Base-by-base conservation (phyloP, 2,113 vertebrate genomes). In the Menura novaehollandiae region DNA sequence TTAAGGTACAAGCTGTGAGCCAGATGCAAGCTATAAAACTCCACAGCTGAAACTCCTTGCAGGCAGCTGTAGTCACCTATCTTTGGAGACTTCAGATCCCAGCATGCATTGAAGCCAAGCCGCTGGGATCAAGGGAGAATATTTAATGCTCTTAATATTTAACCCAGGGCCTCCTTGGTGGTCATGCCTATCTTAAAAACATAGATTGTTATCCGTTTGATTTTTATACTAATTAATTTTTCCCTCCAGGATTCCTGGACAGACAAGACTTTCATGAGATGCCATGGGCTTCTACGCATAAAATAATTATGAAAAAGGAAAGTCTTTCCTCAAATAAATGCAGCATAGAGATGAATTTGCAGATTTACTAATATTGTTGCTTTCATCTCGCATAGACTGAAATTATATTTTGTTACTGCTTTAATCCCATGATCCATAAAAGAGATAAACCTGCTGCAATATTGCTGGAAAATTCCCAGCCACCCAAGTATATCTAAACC, bases 11-110 rank as follows among this genome's bases (percentile, higher is more conserved):
- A 91, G 52, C 79, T 94, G 52, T 53, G 76, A 84, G 82, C 88
- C 95, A 94, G 90, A 89, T 93, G 88, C 52, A 78, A 66, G 49
- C 68, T 89, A 41, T 92, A 92, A 96, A 94, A 78, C n/a, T 72
- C 55, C 23, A 15, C 44, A 46, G n/a, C 0, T 77, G 52, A 55
- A 67, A 62, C 19, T 85, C 33, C 15, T 79, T 66, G 47, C 12
- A 85, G 59, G 73, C 92, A 94, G 88, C 85, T 93, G 75, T 69
- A 80, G 44, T 75, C 44, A 91, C 85, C 88, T 67, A 44, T 6
- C n/a, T 67, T 20, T 24, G 41, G 68, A 64, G 76, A 72, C 59
- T 74, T 91, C 79, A 60, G 55, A 81, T 63, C 76, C 51, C 55
- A 74, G 72, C 1, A 12, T 19, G 28, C 68, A 60, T 5, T 72